These are phyloP conservation scores for Nothoprocta pentlandii DNA, from an alignment of 2,113 vertebrate species.

Conservation along the genomic window DNA sequence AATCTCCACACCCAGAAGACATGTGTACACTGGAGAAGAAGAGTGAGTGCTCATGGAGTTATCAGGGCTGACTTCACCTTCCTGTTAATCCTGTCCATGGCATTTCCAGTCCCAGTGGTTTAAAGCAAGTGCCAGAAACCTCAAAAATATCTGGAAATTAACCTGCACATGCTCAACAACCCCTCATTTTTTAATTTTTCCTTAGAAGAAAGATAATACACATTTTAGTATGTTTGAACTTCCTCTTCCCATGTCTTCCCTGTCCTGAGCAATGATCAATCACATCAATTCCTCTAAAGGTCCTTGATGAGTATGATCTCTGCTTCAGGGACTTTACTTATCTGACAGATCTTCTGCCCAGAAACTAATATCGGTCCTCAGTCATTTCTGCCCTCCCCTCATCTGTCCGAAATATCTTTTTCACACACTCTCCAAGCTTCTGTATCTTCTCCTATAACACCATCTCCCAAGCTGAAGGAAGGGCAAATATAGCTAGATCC, in stretches of 20 bases:
- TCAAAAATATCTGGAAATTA: background rate
- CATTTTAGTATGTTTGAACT: background rate
- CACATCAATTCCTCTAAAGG: background rate
- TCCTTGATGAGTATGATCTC: background rate
- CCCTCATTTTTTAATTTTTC: background rate
- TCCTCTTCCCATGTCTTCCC: background rate
- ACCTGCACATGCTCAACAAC: fast-evolving
- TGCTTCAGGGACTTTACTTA: background rate
- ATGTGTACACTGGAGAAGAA: background rate
- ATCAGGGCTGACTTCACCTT: slow-evolving; percentile 20
- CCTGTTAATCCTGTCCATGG: background rate
- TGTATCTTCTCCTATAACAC: background rate
- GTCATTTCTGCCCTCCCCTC: background rate
- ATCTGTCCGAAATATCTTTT: background rate
- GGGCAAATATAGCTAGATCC: background rate
- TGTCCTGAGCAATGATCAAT: background rate
- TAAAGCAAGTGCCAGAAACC: background rate
- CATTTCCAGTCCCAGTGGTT: background rate
- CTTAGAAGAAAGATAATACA: background rate
- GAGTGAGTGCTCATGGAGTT: background rate
- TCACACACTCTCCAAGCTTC: background rate
- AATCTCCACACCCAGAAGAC: background rate
- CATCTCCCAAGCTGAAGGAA: background rate
- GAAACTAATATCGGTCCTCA: background rate
- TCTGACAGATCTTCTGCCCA: background rate